Percentiles rank a stretch among this genome's conserved stretches.
These are phyloP conservation scores for Poeciliopsis presidionis DNA, from an alignment of 2,797 vertebrate genomes.

Conservation along the genomic window DNA sequence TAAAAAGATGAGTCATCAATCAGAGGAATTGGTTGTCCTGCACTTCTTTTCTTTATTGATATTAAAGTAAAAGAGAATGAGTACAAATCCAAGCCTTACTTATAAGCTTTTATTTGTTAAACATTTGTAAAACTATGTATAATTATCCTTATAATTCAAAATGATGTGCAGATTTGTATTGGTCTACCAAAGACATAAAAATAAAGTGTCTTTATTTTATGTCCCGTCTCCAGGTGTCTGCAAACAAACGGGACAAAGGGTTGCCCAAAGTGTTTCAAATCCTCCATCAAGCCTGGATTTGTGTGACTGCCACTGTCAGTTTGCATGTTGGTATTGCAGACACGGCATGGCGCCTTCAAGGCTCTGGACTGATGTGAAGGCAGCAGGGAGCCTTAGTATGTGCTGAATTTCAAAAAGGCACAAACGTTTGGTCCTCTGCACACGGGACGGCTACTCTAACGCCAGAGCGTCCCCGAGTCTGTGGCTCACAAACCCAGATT, in stretches of 20 bases:
- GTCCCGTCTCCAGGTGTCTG: slow-evolving; percentile 85
- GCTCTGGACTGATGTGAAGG: slow-evolving; percentile 55
- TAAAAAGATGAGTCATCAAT: background rate
- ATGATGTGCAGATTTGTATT: too few species aligned
- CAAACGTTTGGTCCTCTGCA: slow-evolving; percentile 33
- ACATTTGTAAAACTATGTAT: background rate
- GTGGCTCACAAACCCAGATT: slow-evolving; percentile 36
- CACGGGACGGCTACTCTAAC: slow-evolving; percentile 48
- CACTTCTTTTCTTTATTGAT: background rate
- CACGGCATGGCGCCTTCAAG: slow-evolving; percentile 41
- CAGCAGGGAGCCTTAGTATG: slow-evolving; percentile 55
- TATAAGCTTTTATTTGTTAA: background rate
- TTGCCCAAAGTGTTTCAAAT: slow-evolving; percentile 94
- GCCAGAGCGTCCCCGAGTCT: slow-evolving; percentile 16
- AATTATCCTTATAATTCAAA: background rate
- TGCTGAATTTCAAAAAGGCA: slow-evolving; percentile 47
- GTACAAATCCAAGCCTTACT: background rate
- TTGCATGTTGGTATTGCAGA: slow-evolving; percentile 57
- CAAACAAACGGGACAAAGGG: slow-evolving; percentile 92
- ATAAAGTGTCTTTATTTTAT: background rate
- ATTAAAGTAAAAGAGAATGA: background rate
- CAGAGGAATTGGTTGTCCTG: background rate
- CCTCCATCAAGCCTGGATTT: slow-evolving; percentile 95
- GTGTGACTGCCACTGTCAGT: slow-evolving; percentile 81
- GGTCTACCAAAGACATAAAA: background rate